Evolutionary conservation across 1,140 invertebrate genomes (phyloP).

Genomic region (Lamellibrachia luymesi): DNA sequence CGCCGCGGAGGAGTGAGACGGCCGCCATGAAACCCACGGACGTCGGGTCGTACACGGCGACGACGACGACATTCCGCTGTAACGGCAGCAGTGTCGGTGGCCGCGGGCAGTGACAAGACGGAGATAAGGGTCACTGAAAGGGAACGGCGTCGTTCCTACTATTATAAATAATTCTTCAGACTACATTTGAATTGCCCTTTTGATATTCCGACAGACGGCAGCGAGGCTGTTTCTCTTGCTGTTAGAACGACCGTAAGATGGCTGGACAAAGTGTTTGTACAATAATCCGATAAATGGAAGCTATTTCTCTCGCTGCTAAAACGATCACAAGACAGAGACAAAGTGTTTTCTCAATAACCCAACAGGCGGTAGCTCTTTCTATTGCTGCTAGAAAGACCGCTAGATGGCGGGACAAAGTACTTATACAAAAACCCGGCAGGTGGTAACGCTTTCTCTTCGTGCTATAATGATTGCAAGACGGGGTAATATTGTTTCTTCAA

Average conservation of each 20-base stretch:
- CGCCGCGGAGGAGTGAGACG: neutral
- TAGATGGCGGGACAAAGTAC: neutral
- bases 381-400: neutral
- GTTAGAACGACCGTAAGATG: neutral
- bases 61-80: neutral
- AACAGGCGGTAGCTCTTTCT: neutral
- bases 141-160: neutral
- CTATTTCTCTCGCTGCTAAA: neutral
- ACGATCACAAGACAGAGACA: neutral
- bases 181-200: neutral
- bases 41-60: neutral
- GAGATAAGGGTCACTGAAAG: neutral
- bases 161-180: neutral
- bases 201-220: neutral
- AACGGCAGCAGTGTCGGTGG: neutral
- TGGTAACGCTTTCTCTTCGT: neutral
- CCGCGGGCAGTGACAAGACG: neutral
- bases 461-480: neutral
- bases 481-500: neutral
- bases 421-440: neutral
- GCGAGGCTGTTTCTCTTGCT: neutral
- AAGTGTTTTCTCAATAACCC: neutral
- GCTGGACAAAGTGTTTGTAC: neutral
- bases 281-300: neutral
- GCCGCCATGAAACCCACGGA: neutral